Conservation (phyloP, 2,888 invertebrate species). For the Rhagophthalmus giganteus region DNA sequence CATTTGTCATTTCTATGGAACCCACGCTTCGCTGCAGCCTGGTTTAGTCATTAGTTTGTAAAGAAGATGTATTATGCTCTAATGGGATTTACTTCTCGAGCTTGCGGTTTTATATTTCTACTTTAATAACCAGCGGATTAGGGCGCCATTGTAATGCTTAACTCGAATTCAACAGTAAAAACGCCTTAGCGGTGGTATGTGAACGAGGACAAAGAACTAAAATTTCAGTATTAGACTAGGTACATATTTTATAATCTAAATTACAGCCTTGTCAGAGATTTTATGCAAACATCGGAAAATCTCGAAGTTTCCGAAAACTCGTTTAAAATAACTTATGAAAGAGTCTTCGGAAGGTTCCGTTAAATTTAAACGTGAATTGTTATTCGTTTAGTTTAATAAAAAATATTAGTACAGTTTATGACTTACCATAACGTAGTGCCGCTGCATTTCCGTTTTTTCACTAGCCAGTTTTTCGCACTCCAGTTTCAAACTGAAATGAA, state of each 20-base stretch:
- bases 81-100: slow-evolving; percentile 40
- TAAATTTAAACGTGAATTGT: too few species aligned
- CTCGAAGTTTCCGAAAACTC: too few species aligned
- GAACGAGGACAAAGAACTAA: slow-evolving; percentile 7
- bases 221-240: slow-evolving; percentile 1
- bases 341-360: too few species aligned
- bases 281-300: too few species aligned
- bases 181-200: slow-evolving; percentile 5
- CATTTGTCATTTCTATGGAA: slow-evolving; percentile 31
- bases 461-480: slow-evolving; percentile 84
- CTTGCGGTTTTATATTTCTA: slow-evolving; percentile 31
- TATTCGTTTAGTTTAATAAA: too few species aligned
- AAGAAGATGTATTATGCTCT: slow-evolving; percentile 38
- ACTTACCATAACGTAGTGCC: slow-evolving; percentile 87
- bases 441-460: slow-evolving; percentile 87
- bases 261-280: too few species aligned
- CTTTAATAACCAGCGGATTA: slow-evolving; percentile 32
- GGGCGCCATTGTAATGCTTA: slow-evolving; percentile 33
- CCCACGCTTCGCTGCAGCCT: slow-evolving; percentile 28
- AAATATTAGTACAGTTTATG: too few species aligned
- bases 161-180: slow-evolving; percentile 25
- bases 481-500: slow-evolving; percentile 72
- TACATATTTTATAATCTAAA: too few species aligned
- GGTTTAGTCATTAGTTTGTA: slow-evolving; percentile 33
- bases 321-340: too few species aligned